Evolutionary conservation across 2,797 vertebrate genomes (phyloP).

Genomic region (Hippoglossus hippoglossus): DNA sequence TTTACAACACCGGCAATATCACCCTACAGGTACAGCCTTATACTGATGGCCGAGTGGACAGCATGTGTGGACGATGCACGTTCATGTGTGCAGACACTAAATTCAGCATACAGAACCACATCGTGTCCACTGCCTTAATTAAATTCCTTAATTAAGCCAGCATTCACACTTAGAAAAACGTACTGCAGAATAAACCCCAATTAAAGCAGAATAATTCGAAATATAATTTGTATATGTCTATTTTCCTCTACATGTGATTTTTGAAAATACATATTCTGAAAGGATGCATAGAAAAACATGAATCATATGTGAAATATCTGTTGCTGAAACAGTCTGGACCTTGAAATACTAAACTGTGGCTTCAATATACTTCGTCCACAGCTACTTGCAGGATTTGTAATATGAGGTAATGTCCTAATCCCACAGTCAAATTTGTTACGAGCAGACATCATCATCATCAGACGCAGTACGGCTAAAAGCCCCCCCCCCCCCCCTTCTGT

Average conservation of each 20-base stretch:
- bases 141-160: too few species aligned
- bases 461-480: slow-evolving; percentile 2
- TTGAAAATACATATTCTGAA: slow-evolving; percentile 8
- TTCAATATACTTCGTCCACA: slow-evolving; percentile 23
- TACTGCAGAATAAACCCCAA: not conserved
- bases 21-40: too few species aligned
- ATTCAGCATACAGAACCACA: too few species aligned
- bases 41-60: too few species aligned
- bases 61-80: too few species aligned
- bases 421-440: slow-evolving; percentile 50
- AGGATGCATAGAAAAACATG: not conserved
- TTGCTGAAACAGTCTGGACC: slow-evolving; percentile 19
- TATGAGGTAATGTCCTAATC: slow-evolving; percentile 40
- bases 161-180: too few species aligned
- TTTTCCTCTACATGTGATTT: too few species aligned
- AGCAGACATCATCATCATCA: slow-evolving; percentile 30
- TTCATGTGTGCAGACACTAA: too few species aligned
- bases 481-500: slow-evolving; percentile 3
- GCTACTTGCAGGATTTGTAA: slow-evolving; percentile 39
- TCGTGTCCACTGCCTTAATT: too few species aligned
- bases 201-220: not conserved
- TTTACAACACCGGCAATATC: too few species aligned
- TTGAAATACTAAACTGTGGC: slow-evolving; percentile 34
- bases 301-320: slow-evolving; percentile 23
- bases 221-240: too few species aligned